Base-by-base conservation (phyloP, 2,888 invertebrate genomes). In the Himalopsyche kuldschensis region DNA sequence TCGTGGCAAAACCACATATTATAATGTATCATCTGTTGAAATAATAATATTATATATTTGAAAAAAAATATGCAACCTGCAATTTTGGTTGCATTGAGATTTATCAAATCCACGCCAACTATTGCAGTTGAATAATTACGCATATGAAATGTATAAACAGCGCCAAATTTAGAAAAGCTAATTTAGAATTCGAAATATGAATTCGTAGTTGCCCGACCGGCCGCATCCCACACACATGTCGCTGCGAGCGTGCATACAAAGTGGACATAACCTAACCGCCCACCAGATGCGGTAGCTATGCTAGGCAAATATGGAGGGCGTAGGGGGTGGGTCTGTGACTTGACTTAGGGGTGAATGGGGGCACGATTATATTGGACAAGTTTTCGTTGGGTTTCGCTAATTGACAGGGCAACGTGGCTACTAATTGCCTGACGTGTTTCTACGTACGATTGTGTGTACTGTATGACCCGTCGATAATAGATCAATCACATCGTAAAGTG, bases 321-420 rank as follows among this genome's bases (percentile, higher is more conserved):
- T 17, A 17, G 63, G 78, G 55, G 10, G 75, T 30, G 48, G 80
- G 63, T 76, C 31, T 69, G 80, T 41, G 63, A 69, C 24, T n/a
- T 69, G 80, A 47, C 32, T 79, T 77, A 69, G 80, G 80, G 48
- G 48, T 24, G 41, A 63, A 55, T 30, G 75, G 80, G 78, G 63
- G 32, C 46, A 82, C 46, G 41, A 31, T 75, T 75, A 48, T 47
- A 80, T 80, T 75, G 84, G 81, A 81, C 84, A 80, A 84, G 84
- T 84, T 84, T 84, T 84, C 83, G 81, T 79, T 81, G 79, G 84
- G 80, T 83, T 84, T 81, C 78, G 69, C 85, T 85, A 85, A 85
- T 85, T 85, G 85, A 85, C 85, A 83, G 81, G 76, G 83, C 83
- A 81, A 85, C 85, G 81, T 80, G 79, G 75, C 79, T 83, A 69